Conservation (phyloP, 2,797 vertebrate species). For the Sitta carolinensis region DNA sequence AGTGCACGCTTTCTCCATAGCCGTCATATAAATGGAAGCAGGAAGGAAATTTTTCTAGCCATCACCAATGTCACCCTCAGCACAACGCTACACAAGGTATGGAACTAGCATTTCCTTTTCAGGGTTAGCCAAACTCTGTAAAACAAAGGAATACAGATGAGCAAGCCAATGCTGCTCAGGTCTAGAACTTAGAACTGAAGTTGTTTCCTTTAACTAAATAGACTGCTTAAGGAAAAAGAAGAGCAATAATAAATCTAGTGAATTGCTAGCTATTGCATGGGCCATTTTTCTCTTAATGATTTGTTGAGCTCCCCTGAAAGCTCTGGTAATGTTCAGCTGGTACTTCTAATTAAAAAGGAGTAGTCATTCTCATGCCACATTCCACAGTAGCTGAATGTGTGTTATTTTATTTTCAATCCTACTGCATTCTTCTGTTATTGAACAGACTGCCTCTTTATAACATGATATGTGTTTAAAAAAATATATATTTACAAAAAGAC, state of each 20-base stretch:
- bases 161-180: not conserved
- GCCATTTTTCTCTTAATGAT: not conserved
- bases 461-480: not conserved
- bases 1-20: not conserved
- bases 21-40: not conserved
- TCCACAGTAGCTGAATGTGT: not conserved
- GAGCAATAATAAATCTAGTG: not conserved
- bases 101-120: not conserved
- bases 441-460: not conserved
- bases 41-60: not conserved
- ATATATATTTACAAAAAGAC: not conserved
- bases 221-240: not conserved
- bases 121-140: not conserved
- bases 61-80: not conserved
- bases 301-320: not conserved
- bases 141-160: not conserved
- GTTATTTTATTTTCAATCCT: constrained; percentile 10
- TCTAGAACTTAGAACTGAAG: not conserved
- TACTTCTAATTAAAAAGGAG: not conserved
- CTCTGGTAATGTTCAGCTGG: not conserved
- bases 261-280: not conserved
- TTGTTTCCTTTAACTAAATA: not conserved
- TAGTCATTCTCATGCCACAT: not conserved
- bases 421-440: not conserved
- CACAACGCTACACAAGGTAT: not conserved